Conservation (phyloP, 2,888 invertebrate species). For the Petrolisthes cinctipes region DNA sequence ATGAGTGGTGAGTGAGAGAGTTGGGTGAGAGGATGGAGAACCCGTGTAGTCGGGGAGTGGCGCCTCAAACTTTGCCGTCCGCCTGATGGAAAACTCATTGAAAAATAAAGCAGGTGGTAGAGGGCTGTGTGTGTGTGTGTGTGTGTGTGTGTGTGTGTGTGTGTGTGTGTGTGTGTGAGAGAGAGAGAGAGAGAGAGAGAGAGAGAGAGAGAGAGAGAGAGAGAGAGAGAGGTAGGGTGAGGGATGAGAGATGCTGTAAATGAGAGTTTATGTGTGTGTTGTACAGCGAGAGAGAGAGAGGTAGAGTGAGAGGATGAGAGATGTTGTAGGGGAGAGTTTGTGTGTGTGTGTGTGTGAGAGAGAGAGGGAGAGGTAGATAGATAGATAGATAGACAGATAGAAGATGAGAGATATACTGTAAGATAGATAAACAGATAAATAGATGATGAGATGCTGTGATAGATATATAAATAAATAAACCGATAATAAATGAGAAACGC, state of each 20-base stretch:
- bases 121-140: neutral
- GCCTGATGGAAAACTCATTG: constrained; percentile 36
- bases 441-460: too few relatives aligned
- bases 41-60: constrained; percentile 20
- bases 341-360: too few relatives aligned
- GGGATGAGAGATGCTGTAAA: neutral
- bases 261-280: neutral
- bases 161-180: neutral
- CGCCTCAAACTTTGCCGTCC: constrained; percentile 9
- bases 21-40: constrained; percentile 23
- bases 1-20: neutral
- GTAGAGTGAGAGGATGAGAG: neutral
- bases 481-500: too few relatives aligned
- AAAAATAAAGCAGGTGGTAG: constrained; percentile 6
- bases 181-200: neutral
- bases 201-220: neutral
- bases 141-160: neutral
- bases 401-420: neutral
- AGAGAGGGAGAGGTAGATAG: constrained; percentile 1
- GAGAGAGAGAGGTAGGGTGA: neutral
- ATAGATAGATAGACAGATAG: neutral
- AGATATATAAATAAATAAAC: too few relatives aligned
- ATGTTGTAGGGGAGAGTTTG: neutral
- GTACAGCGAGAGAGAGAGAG: constrained; percentile 1
- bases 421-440: too few relatives aligned